Base-by-base conservation (phyloP, 2,888 invertebrate genomes). In the Sericinus montela region DNA sequence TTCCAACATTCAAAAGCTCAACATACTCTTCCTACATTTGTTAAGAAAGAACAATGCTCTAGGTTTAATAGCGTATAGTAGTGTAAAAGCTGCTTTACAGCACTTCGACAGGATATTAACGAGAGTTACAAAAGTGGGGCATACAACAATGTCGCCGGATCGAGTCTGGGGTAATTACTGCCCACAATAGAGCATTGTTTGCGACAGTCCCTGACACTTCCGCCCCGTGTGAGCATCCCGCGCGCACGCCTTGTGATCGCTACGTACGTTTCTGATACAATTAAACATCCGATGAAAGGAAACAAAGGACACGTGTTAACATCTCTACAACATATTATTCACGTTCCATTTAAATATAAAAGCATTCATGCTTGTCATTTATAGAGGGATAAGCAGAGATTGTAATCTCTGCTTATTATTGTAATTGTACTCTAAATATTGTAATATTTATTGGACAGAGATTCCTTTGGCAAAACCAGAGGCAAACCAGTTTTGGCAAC, bases 141-240 rank as follows among this genome's bases (percentile, higher is more conserved):
- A 67, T 61, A 60, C 59, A 62, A 62, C 65, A 64, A 70, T 73
- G 69, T 66, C 67, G 67, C 63, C 58, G 69, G 59, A 60, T 71
- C 73, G 72, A 68, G 76, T 63, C 60, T 59, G 54, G 60, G 67
- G 67, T 75, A 76, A 78, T 79, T 77, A 73, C 69, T 53, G 55
- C 59, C 69, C 72, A 85, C 85, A 87, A 86, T 85, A 69, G 81
- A 49, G 74, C 68, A 84, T 85, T 86, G 85, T 85, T 66, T 74
- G 69, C 63, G 69, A 71, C 72, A 69, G 34, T 36, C 50, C 50
- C 64, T 67, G 65, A 64, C 73, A 72, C 75, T 76, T 82, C 83
- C 83, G 76, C 68, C 63, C 65, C 57, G 39, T 39, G 50, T 57
- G 52, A 57, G 63, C 71, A 65, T 73, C 74, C 71, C 74, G 76